A percentile compares a stretch with the other conserved stretches of the same genome.
These are phyloP conservation scores for Trachelus tabidus DNA, from an alignment of 2,888 invertebrate genomes.

Conservation along the genomic window DNA sequence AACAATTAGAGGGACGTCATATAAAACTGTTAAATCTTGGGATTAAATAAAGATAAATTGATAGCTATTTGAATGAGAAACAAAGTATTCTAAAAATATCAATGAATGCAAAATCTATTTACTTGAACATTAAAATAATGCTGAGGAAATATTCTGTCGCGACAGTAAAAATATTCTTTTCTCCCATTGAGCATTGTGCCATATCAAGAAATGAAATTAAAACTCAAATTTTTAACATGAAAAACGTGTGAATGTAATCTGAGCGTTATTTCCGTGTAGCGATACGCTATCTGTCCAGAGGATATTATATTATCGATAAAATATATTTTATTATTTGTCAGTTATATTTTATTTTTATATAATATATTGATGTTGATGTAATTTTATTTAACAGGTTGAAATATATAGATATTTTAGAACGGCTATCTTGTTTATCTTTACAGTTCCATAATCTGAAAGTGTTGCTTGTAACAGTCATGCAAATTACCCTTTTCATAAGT, in stretches of 20 bases:
- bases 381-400: conserved; percentile 17
- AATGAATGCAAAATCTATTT: background rate
- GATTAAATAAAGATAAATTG: no score
- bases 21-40: no score
- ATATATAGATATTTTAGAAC: conserved; percentile 32
- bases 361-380: conserved; percentile 16
- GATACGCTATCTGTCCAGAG: background rate
- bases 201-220: background rate
- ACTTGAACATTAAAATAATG: background rate
- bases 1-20: no score
- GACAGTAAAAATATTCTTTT: background rate
- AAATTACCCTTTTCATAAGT: background rate
- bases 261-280: background rate
- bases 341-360: conserved; percentile 41
- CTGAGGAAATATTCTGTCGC: background rate
- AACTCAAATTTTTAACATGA: background rate
- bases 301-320: conserved; percentile 16
- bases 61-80: no score
- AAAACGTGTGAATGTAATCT: background rate
- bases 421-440: background rate
- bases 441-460: background rate
- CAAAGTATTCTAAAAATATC: background rate
- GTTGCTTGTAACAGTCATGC: background rate
- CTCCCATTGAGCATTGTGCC: background rate
- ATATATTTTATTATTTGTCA: conserved; percentile 32